Base-by-base conservation (phyloP, 1,140 invertebrate species). In the Campoletis sonorensis region DNA sequence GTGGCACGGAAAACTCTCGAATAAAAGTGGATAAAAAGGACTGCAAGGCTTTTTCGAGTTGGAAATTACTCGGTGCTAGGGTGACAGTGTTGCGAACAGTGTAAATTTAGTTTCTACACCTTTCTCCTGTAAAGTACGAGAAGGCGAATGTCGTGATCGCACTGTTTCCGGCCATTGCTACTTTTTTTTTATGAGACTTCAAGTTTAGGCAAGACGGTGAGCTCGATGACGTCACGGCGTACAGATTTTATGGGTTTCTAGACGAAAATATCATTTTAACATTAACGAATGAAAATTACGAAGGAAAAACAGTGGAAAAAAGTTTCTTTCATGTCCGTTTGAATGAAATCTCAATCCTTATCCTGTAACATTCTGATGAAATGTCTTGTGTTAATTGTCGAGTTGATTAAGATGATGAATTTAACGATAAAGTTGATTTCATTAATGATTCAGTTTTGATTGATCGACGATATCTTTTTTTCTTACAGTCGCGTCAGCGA, bases 21-120 rank as follows among this genome's bases (percentile, higher is more conserved):
- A 27, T 67, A 26, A 67, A 23, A 67, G 61, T 26, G 15, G 61
- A 26, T 67, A 7, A 67, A 67, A 27, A n/a, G 61, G 10, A 27
- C 23, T 23, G 21, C 13, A 16, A 67, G 30, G 61, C 61, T 67
- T 67, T 67, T 67, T 67, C 61, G 13, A 67, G 61, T 67, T 67
- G 61, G 23, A 67, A 67, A 67, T 67, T 67, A 67, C 61, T 67
- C 30, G 10, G 4, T n/a, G 21, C 21, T 27, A n/a, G 61, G 21
- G 23, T 67, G n/a, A 67, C 1, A 30, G 61, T 27, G 1, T 13
- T 67, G 54, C 18, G 61, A 67, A 67, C 23, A 26, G 61, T 27
- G 23, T 23, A 27, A 67, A 67, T 67, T 27, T 27, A 15, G 23
- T 67, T 23, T 23, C 21, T 27, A n/a, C 54, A 58, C 23, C 23